Evolutionary conservation across 2,113 vertebrate genomes (phyloP).

Genomic region (Nycticryphes semicollaris): DNA sequence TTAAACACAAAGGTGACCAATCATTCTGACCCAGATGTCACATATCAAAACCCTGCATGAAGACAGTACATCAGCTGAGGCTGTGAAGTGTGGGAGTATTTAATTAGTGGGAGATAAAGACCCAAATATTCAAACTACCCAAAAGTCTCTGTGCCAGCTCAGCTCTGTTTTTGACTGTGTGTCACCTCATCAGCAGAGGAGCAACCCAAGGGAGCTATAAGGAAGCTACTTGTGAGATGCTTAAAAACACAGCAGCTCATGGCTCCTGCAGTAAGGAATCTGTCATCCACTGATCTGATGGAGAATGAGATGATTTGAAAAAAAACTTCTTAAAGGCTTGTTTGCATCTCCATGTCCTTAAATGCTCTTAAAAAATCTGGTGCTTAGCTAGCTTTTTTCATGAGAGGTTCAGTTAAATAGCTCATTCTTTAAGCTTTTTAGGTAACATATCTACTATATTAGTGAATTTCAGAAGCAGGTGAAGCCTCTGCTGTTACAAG

Average conservation of each 20-base stretch:
- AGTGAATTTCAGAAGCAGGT: neutral
- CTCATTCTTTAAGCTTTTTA: neutral
- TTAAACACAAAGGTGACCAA: neutral
- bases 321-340: neutral
- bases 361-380: neutral
- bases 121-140: neutral
- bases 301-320: neutral
- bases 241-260: neutral
- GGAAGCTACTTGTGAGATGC: neutral
- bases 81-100: neutral
- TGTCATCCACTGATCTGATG: neutral
- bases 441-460: neutral
- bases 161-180: neutral
- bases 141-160: neutral
- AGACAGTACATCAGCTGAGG: neutral
- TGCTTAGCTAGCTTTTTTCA: neutral
- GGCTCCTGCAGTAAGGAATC: neutral
- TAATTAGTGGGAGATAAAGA: neutral
- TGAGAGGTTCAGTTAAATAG: neutral
- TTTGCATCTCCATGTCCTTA: neutral
- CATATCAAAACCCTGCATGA: neutral
- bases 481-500: neutral
- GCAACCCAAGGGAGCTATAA: neutral
- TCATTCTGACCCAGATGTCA: neutral
- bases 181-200: neutral